Evolutionary conservation across 2,888 invertebrate genomes (phyloP).

Genomic region (Callosobruchus maculatus): DNA sequence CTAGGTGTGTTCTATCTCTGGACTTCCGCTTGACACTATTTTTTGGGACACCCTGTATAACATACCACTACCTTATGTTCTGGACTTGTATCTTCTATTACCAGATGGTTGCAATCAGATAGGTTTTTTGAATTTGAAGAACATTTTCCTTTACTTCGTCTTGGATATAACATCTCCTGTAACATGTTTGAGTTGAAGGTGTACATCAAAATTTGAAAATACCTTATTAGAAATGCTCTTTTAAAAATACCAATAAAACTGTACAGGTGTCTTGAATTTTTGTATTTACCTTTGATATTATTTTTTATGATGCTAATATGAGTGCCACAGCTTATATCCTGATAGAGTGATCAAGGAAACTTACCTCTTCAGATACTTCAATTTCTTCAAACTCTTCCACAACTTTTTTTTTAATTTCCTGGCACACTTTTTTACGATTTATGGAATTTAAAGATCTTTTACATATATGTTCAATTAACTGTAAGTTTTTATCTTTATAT

Average conservation of each 20-base stretch:
- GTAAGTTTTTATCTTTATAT: constrained; percentile 22
- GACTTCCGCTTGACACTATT: no score
- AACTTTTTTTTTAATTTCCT: constrained; percentile 8
- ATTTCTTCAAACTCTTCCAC: constrained; percentile 9
- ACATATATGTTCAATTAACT: constrained; percentile 16
- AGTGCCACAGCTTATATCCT: no score
- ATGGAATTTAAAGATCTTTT: constrained; percentile 8
- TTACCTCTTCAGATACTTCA: constrained; percentile 11
- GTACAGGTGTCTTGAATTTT: no score
- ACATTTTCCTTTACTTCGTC: not conserved
- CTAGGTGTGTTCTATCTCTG: no score
- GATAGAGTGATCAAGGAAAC: no score
- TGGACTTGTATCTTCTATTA: not conserved
- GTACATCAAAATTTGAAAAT: not conserved
- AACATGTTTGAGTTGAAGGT: not conserved
- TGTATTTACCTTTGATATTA: no score
- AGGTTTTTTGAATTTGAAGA: not conserved
- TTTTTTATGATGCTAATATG: no score
- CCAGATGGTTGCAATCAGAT: no score
- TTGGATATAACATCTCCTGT: not conserved
- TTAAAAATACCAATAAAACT: no score
- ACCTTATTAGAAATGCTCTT: no score
- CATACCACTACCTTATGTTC: not conserved
- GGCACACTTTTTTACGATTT: constrained; percentile 2
- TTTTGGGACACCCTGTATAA: no score